phyloP scores from a whole-genome alignment of 2,113 vertebrate genomes.

The Miniopterus natalensis region DNA sequence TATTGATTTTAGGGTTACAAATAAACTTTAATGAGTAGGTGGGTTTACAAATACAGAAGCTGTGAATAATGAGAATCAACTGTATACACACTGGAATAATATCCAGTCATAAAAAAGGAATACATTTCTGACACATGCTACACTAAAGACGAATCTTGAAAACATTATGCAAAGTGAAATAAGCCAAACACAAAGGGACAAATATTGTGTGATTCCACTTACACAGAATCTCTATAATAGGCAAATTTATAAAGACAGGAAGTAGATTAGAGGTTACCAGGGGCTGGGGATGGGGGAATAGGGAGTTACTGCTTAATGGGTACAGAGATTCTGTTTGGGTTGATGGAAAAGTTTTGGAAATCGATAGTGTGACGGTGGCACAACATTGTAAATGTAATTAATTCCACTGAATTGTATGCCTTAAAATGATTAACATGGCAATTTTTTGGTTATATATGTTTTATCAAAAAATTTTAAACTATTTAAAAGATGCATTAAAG shows the following conservation, averaged over 20 bases:
- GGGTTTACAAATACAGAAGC: not conserved
- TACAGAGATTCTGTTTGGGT: not conserved
- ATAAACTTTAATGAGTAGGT: not conserved
- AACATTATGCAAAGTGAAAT: conserved; percentile 11
- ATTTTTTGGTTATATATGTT: not conserved
- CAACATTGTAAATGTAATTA: not conserved
- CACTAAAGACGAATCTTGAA: not conserved
- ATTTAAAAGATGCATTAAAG: not conserved
- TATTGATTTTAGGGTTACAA: not conserved
- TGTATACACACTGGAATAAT: not conserved
- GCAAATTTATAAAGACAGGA: not conserved
- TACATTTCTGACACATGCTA: not conserved
- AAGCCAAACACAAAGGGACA: not conserved
- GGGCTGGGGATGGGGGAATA: too few species aligned
- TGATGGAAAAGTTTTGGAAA: not conserved
- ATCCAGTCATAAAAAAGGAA: not conserved
- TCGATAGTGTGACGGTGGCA: not conserved
- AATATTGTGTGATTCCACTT: not conserved
- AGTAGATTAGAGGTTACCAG: not conserved
- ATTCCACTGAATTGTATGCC: not conserved
- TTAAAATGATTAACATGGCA: not conserved
- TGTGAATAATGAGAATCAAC: not conserved
- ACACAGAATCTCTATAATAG: not conserved
- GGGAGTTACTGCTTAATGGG: not conserved
- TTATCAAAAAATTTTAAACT: not conserved